Percentiles rank a stretch among this genome's conserved stretches.
These are phyloP conservation scores for Tautogolabrus adspersus DNA, from an alignment of 2,113 vertebrate species.

Conservation along the genomic window DNA sequence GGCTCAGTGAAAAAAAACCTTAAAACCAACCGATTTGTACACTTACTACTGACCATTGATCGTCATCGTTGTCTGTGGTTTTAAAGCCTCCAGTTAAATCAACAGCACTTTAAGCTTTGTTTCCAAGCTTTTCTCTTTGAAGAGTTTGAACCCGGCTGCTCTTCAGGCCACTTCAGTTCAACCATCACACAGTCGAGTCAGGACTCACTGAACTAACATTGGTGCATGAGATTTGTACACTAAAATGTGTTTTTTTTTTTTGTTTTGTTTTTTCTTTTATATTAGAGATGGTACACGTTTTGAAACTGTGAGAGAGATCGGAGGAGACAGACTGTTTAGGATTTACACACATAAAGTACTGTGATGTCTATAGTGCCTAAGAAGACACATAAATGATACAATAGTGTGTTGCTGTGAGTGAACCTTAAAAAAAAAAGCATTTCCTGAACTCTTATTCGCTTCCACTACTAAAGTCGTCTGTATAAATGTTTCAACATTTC, in stretches of 20 bases:
- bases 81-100: constrained; percentile 43
- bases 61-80: not conserved
- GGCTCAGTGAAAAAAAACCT: constrained; percentile 4
- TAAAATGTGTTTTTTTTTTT: not conserved
- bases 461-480: not conserved
- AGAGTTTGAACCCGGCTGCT: constrained; percentile 40
- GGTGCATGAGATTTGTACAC: constrained; percentile 36
- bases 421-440: not conserved
- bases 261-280: not conserved
- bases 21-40: constrained; percentile 48
- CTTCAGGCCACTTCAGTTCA: constrained; percentile 47
- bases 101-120: constrained; percentile 64
- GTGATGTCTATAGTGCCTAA: constrained; percentile 51
- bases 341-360: constrained; percentile 14
- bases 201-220: not conserved
- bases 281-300: not conserved
- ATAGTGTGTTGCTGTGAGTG: not conserved
- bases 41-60: constrained; percentile 52
- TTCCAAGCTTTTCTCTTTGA: constrained; percentile 28
- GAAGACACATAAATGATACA: constrained; percentile 1
- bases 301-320: constrained; percentile 19
- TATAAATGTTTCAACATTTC: not conserved
- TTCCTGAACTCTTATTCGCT: not conserved
- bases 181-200: not conserved
- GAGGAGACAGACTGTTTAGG: constrained; percentile 15